A percentile compares a stretch with the other conserved stretches of the same genome.
These are phyloP conservation scores for Muscina levida DNA, from an alignment of 2,888 invertebrate species.

Conservation along the genomic window DNA sequence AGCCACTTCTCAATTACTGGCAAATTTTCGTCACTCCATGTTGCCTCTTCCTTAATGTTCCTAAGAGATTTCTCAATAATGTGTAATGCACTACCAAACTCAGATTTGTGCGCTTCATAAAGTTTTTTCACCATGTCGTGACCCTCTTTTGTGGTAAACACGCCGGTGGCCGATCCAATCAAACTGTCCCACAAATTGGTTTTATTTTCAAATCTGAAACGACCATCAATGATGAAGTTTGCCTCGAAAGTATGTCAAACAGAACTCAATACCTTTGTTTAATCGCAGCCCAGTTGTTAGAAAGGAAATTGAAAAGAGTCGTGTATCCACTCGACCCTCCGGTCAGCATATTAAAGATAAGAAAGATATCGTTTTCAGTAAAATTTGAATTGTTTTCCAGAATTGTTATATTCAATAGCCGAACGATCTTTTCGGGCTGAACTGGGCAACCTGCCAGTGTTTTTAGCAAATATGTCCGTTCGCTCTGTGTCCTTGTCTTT, in stretches of 20 bases:
- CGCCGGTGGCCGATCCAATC: slow-evolving; percentile 87
- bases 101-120: slow-evolving; percentile 83
- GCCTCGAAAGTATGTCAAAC: not conserved
- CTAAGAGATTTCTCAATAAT: slow-evolving; percentile 87
- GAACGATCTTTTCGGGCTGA: slow-evolving; percentile 85
- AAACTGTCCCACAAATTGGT: slow-evolving; percentile 89
- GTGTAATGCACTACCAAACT: slow-evolving; percentile 87
- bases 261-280: slow-evolving; percentile 82
- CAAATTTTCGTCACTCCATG: slow-evolving; percentile 88
- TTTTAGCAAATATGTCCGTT: slow-evolving; percentile 88
- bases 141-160: slow-evolving; percentile 88
- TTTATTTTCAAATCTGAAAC: slow-evolving; percentile 84
- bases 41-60: slow-evolving; percentile 87
- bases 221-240: not conserved
- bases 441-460: slow-evolving; percentile 89
- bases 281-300: slow-evolving; percentile 85
- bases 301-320: slow-evolving; percentile 86
- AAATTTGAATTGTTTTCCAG: slow-evolving; percentile 87
- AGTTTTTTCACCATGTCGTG: slow-evolving; percentile 85
- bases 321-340: slow-evolving; percentile 87
- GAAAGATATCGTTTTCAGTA: slow-evolving; percentile 87
- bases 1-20: slow-evolving; percentile 89
- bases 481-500: slow-evolving; percentile 85
- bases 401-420: slow-evolving; percentile 85
- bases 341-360: slow-evolving; percentile 88